phyloP scores from a whole-genome alignment of 2,113 vertebrate species.

The Apus apus region DNA sequence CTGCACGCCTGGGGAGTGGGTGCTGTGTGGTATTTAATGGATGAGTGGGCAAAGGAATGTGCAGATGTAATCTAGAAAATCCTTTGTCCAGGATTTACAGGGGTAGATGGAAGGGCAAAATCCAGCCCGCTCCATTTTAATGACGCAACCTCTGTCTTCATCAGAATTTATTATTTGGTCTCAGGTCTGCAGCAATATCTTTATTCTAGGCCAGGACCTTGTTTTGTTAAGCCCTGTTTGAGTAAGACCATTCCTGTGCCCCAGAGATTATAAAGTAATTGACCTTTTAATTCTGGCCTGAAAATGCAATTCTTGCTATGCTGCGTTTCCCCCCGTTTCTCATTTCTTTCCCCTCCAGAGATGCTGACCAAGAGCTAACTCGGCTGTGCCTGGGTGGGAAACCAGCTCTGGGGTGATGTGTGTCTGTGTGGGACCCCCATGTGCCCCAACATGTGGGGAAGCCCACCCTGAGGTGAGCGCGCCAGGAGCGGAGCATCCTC shows the following conservation, averaged over 20 bases:
- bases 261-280: neutral
- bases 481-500: neutral
- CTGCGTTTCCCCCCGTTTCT: too few species aligned
- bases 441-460: fast-evolving
- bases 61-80: neutral
- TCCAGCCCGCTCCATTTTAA: neutral
- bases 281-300: conserved; percentile 17
- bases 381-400: neutral
- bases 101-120: neutral
- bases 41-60: conserved; percentile 22
- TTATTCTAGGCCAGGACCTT: neutral
- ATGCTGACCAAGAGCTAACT: neutral
- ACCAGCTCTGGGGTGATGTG: neutral
- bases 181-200: neutral
- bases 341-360: neutral
- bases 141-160: neutral
- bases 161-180: conserved; percentile 12
- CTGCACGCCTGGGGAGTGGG: neutral
- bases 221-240: neutral
- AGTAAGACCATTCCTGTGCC: neutral
- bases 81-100: neutral
- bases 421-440: neutral
- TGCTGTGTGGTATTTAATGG: neutral
- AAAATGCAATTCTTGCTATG: neutral
- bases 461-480: neutral